Evolutionary conservation across 2,797 vertebrate genomes (phyloP).

Genomic region (Sebastes wilsoni): DNA sequence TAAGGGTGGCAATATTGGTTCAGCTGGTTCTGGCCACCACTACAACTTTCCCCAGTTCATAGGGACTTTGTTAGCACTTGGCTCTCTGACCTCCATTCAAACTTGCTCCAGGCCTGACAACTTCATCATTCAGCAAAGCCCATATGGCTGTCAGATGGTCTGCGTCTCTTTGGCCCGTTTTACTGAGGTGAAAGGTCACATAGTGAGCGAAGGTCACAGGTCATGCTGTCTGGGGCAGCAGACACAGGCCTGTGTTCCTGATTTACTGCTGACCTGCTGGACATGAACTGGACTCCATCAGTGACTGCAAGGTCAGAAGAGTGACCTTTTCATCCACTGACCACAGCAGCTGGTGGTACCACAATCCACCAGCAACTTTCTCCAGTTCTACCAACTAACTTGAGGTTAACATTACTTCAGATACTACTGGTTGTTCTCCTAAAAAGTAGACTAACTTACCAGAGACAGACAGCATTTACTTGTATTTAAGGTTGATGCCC

Average conservation of each 20-base stretch:
- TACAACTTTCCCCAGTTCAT: background rate
- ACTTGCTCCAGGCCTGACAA: conserved; percentile 20
- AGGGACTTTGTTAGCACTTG: conserved; percentile 5
- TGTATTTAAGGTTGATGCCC: background rate
- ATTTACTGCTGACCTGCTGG: conserved; percentile 76
- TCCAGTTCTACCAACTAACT: conserved; percentile 1
- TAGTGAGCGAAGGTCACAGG: conserved; percentile 59
- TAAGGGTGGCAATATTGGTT: background rate
- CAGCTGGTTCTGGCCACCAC: background rate
- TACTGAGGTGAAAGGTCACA: conserved; percentile 63
- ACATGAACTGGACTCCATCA: conserved; percentile 56
- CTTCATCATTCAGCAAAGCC: conserved; percentile 63
- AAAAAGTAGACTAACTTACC: background rate
- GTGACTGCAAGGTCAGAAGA: conserved; percentile 18
- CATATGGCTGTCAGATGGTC: conserved; percentile 80
- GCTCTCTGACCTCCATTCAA: conserved; percentile 31
- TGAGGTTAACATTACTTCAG: background rate
- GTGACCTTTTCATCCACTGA: conserved; percentile 47
- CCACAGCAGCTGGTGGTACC: conserved; percentile 44
- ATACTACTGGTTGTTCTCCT: background rate
- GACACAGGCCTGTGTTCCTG: conserved; percentile 48
- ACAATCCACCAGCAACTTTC: conserved; percentile 1
- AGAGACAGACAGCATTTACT: background rate
- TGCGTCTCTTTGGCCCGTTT: conserved; percentile 50
- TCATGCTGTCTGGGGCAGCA: conserved; percentile 58